Percentiles rank a stretch among this genome's conserved stretches.
Conservation (phyloP, 2,888 invertebrate genomes). For the Rhogogaster chlorosoma region DNA sequence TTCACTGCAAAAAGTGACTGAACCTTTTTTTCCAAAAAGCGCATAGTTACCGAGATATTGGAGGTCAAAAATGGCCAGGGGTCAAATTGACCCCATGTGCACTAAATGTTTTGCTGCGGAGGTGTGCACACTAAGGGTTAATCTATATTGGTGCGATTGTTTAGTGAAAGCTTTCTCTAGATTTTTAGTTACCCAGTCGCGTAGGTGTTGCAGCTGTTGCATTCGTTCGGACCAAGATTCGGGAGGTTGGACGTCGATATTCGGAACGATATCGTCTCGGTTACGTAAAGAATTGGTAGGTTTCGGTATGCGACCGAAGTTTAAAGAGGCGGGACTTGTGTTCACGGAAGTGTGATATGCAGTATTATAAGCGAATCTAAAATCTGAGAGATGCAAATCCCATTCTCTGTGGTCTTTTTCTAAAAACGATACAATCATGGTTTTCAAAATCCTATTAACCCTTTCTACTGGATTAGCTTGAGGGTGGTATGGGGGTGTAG, state of each 20-base stretch:
- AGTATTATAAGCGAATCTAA: slow-evolving; percentile 57
- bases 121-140: too few species aligned
- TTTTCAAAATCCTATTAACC: slow-evolving; percentile 50
- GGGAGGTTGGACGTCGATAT: background rate
- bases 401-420: slow-evolving; percentile 56
- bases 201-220: background rate
- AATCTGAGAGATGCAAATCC: slow-evolving; percentile 53
- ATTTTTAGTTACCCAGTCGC: background rate
- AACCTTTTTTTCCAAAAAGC: too few species aligned
- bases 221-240: background rate
- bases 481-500: too few species aligned
- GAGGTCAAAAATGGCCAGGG: too few species aligned
- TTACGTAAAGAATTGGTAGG: slow-evolving; percentile 44
- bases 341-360: slow-evolving; percentile 54
- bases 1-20: too few species aligned
- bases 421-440: slow-evolving; percentile 47
- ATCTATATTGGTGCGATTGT: too few species aligned
- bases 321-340: slow-evolving; percentile 55
- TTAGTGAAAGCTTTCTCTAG: background rate
- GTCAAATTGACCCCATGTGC: too few species aligned
- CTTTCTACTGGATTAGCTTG: slow-evolving; percentile 61
- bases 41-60: too few species aligned
- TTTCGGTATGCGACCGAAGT: slow-evolving; percentile 58
- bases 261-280: background rate
- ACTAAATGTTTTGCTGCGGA: too few species aligned